Evolutionary conservation across 2,113 vertebrate genomes (phyloP), one percentile per base, ranked within the genome.

Genomic region (Strix uralensis): DNA sequence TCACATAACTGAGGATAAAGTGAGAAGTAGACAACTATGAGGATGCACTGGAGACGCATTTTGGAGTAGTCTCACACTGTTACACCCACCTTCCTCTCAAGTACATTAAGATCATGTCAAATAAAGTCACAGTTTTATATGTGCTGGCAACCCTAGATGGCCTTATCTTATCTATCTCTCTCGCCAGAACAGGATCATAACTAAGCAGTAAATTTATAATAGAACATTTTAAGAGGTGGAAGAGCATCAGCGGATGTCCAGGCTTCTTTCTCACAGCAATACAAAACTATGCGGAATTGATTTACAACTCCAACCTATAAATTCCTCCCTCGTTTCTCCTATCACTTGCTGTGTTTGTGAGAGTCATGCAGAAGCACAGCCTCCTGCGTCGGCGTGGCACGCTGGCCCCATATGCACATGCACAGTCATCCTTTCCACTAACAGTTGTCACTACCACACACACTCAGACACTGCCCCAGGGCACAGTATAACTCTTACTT

Each of bases 341-440:
- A 13, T n/a, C 58, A 9, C 63, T 81, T 46, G 71, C 40, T 81
- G 52, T 9, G 7, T 36, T 38, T 29, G 46, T 10, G 40, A 52
- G 78, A 59, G 52, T 1, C 11, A 0, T 1, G 32, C 42, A 54
- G 90, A 10, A 91, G 83, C 90, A 18, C 57, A 57, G 30, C 46
- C 42, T 75, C 66, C 73, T 30, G 25, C 3, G 0, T 2, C 3
- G 0, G 2, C 3, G 7, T 27, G 49, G 58, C 11, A 7, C 6
- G 46, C 66, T 32, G 51, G 63, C 57, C 63, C 62, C 71, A 8
- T 2, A 27, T 4, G 54, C 69, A 61, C 38, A 40, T 5, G 20
- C 73, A 82, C 27, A 49, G 77, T 9, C 86, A 36, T 81, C 58
- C 70, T 26, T 89, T 77, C 88, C 96, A 87, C 92, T 59, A 21